Evolutionary conservation across 1,140 invertebrate species (phyloP), one percentile per base, ranked within the genome.

Genomic region (Leptoteleia sp.): DNA sequence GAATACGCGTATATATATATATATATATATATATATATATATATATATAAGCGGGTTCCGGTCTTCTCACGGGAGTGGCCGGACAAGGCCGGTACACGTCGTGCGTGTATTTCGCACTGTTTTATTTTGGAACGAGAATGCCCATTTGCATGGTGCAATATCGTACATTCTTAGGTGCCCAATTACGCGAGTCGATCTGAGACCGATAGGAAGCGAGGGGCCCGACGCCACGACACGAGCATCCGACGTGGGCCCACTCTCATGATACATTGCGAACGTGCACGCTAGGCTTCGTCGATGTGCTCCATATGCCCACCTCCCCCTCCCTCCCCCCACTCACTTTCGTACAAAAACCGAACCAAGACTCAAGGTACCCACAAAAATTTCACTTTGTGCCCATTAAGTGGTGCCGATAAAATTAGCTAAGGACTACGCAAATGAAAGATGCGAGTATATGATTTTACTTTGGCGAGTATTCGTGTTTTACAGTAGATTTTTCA

Each of bases 111-210:
- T 57, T 79, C 33, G 50, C 38, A 52, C 27, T 75, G 76, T 71
- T 86, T 85, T 87, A 84, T 86, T 84, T 83, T 67, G 52, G 42
- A 43, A 70, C 64, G 81, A 52, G 81, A 80, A 85, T 82, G 82
- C 81, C 82, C 83, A 89, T 89, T 89, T 89, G 87, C 88, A 89
- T 89, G 87, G 87, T 87, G 88, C 86, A 88, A 89, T 89, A 88
- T 88, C 84, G 85, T 87, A 85, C 85, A 84, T 88, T 88, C 85
- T 88, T 88, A 86, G 83, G 84, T 84, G 86, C 86, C 88, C 88
- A 89, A 89, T 89, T 89, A 89, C 87, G 88, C 84, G 87, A 87
- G 84, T 87, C 87, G 88, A 89, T 89, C 81, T 77, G 78, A 76
- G 52, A 73, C 73, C 85, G 88, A 89, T 89, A 89, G 85, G 82